Conservation (phyloP, 2,888 invertebrate species). For the Fabriciana adippe region DNA sequence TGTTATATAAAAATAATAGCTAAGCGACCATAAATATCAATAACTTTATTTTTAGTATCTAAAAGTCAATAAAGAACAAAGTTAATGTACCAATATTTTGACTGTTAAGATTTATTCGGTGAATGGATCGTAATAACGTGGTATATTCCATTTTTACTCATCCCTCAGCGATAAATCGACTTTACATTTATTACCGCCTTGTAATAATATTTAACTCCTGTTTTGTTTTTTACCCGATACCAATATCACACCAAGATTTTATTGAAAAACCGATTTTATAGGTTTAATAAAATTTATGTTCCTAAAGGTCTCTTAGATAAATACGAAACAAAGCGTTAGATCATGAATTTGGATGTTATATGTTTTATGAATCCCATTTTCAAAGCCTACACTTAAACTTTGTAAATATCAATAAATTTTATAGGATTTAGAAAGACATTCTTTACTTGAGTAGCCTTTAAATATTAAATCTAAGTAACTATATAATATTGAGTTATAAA, state of each 20-base stretch:
- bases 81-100: constrained; percentile 32
- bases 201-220: constrained; percentile 55
- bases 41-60: constrained; percentile 21
- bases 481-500: no score
- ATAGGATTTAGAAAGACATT: constrained; percentile 6
- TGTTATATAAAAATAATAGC: background rate
- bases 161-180: constrained; percentile 53
- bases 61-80: constrained; percentile 24
- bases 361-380: constrained; percentile 27
- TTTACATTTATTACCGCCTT: constrained; percentile 55
- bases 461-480: background rate
- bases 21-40: constrained; percentile 9
- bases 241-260: constrained; percentile 58
- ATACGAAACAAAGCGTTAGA: constrained; percentile 51
- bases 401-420: constrained; percentile 18
- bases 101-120: constrained; percentile 35
- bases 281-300: constrained; percentile 63
- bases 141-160: constrained; percentile 48
- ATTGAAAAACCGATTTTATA: constrained; percentile 67
- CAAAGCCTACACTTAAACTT: background rate
- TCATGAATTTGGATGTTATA: constrained; percentile 39
- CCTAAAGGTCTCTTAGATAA: constrained; percentile 56
- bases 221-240: constrained; percentile 55
- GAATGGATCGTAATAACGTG: constrained; percentile 36
- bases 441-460: background rate